phyloP scores from a whole-genome alignment of 2,797 vertebrate species.

The Onychomys torridus region DNA sequence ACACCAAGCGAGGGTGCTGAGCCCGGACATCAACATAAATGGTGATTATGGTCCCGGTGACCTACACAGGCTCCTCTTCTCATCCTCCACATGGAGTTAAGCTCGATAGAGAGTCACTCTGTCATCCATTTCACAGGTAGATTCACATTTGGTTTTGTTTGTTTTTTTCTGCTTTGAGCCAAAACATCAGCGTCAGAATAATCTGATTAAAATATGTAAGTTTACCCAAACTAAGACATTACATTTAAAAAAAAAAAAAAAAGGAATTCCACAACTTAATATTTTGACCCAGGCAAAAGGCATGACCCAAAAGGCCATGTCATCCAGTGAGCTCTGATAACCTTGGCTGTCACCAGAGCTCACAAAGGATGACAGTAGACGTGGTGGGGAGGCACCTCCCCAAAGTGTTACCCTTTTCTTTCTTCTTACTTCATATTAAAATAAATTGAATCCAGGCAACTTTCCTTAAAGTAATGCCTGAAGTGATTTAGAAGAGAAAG shows the following conservation, averaged over 20 bases:
- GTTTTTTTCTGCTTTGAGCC: conserved; percentile 16
- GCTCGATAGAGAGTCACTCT: neutral
- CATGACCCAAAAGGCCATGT: neutral
- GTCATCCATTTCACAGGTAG: neutral
- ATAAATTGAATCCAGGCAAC: conserved; percentile 70
- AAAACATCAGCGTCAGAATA: conserved; percentile 45
- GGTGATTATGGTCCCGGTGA: neutral
- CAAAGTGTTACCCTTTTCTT: neutral
- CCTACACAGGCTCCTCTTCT: neutral
- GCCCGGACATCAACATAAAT: neutral
- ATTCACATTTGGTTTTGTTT: too few relatives aligned
- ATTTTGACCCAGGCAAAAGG: conserved; percentile 37
- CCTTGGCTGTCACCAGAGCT: neutral
- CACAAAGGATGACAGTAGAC: neutral
- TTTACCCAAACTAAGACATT: conserved; percentile 35
- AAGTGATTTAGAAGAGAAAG: conserved; percentile 53
- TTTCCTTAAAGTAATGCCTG: conserved; percentile 71
- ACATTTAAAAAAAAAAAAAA: neutral
- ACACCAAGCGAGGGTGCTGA: neutral
- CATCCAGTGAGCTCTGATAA: neutral
- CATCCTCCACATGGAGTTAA: neutral
- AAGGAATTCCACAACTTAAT: conserved; percentile 6
- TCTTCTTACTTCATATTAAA: conserved; percentile 71
- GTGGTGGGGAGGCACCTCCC: neutral
- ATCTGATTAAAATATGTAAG: conserved; percentile 56